Evolutionary conservation across 2,113 vertebrate genomes (phyloP).

Genomic region (Puffinus mauretanicus): DNA sequence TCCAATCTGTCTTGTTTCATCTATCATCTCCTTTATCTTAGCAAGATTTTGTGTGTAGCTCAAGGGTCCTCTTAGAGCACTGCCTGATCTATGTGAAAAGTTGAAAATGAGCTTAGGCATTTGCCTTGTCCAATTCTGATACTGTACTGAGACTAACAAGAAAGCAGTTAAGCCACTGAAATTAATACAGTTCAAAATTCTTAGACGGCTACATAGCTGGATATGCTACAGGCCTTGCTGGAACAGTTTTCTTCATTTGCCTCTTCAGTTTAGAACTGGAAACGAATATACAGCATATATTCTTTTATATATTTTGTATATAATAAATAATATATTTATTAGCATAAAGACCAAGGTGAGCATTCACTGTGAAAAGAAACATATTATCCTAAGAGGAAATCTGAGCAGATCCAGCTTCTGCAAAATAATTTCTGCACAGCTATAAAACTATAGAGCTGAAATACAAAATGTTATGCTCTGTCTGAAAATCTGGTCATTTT

Average conservation of each 20-base stretch:
- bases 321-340: neutral
- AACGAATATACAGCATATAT: neutral
- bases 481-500: neutral
- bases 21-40: neutral
- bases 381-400: neutral
- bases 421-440: neutral
- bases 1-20: neutral
- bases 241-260: neutral
- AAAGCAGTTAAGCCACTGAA: neutral
- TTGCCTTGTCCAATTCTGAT: neutral
- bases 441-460: neutral
- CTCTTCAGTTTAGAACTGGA: neutral
- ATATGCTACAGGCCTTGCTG: neutral
- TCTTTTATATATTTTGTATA: no score
- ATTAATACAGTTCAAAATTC: neutral
- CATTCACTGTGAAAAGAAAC: neutral
- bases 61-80: neutral
- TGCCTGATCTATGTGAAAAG: neutral
- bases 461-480: neutral
- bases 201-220: neutral
- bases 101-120: neutral
- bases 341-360: neutral
- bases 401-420: neutral
- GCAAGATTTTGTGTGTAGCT: neutral
- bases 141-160: neutral